These are phyloP conservation scores for Ernsta delagoae DNA, from an alignment of 2,888 invertebrate genomes.

Conservation along the genomic window DNA sequence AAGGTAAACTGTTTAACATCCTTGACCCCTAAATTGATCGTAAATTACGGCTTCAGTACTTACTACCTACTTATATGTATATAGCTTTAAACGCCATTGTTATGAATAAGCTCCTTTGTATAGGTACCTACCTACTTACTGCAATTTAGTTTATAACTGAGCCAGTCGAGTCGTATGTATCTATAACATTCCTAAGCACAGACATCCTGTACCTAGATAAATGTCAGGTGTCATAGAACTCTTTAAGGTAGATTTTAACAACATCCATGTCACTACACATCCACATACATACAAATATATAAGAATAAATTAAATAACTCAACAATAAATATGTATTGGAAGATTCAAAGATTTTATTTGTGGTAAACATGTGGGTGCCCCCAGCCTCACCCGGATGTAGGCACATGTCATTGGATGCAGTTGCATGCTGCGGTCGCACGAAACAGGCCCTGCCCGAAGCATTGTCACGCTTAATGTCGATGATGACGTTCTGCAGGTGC, in stretches of 20 bases:
- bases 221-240: constrained; percentile 23
- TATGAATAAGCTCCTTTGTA: constrained; percentile 38
- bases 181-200: constrained; percentile 24
- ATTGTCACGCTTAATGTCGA: constrained; percentile 31
- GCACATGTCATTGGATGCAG: constrained; percentile 39
- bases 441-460: constrained; percentile 31
- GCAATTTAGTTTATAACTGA: background rate
- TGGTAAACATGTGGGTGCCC: constrained; percentile 50
- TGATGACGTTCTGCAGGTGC: constrained; percentile 16
- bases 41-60: constrained; percentile 42
- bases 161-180: background rate
- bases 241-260: too few relatives aligned
- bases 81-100: constrained; percentile 39
- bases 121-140: background rate
- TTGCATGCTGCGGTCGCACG: constrained; percentile 50
- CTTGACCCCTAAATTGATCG: constrained; percentile 60
- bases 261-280: too few relatives aligned
- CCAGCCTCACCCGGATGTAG: constrained; percentile 57
- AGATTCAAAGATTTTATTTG: constrained; percentile 50
- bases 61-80: background rate
- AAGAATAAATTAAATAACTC: constrained; percentile 36
- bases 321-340: too few relatives aligned
- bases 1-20: constrained; percentile 46
- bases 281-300: constrained; percentile 5
- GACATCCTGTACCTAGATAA: constrained; percentile 23